These are phyloP conservation scores for Patella caerulea DNA, from an alignment of 2,888 invertebrate genomes.

Conservation along the genomic window DNA sequence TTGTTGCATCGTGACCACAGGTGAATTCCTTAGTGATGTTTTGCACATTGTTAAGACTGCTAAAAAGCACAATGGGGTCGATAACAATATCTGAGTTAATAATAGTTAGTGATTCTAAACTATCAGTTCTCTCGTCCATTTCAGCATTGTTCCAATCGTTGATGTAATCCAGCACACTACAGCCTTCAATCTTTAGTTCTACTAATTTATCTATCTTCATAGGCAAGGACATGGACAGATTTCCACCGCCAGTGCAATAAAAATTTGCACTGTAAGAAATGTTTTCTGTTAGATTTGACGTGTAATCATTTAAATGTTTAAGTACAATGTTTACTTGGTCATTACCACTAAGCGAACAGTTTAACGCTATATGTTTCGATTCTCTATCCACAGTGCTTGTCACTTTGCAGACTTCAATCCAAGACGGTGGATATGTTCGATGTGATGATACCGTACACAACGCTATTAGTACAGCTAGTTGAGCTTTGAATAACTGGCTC, in stretches of 20 bases:
- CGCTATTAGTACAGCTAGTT: too few species aligned
- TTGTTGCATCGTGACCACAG: constrained; percentile 43
- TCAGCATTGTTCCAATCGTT: neutral
- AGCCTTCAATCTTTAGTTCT: neutral
- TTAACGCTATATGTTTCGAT: too few species aligned
- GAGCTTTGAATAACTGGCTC: too few species aligned
- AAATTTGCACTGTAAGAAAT: too few species aligned
- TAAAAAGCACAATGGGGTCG: neutral
- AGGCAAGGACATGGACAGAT: neutral
- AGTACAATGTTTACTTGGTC: too few species aligned
- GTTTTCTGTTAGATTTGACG: too few species aligned
- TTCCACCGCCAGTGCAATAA: neutral
- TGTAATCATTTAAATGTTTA: too few species aligned
- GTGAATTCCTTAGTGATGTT: constrained; percentile 35
- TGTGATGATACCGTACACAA: too few species aligned
- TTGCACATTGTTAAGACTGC: constrained; percentile 21
- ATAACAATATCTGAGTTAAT: neutral
- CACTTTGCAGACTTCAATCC: too few species aligned
- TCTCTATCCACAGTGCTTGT: too few species aligned
- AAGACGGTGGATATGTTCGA: too few species aligned
- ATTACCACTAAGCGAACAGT: too few species aligned
- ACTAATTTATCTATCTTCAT: neutral
- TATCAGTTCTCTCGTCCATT: neutral
- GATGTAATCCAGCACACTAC: neutral
- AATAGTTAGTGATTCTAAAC: neutral